A percentile compares a stretch with the other conserved stretches of the same genome.
Evolutionary conservation across 2,113 vertebrate species (phyloP).

Genomic region (Plestiodon gilberti): DNA sequence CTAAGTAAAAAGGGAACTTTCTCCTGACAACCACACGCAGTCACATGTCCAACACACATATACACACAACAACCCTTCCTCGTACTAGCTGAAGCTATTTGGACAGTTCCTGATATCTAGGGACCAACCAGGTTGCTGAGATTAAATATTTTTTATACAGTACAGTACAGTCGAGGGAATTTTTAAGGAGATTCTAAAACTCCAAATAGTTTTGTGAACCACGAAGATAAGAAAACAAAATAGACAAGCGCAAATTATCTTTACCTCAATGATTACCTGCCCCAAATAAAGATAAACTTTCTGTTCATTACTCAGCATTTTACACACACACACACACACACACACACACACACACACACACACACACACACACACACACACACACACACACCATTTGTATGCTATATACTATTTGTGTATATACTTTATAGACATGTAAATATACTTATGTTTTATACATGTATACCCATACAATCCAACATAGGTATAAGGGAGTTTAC

Average conservation of each 20-base stretch:
- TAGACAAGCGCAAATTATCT: no score
- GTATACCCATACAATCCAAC: background rate
- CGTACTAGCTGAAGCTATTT: background rate
- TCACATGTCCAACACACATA: background rate
- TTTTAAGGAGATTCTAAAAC: background rate
- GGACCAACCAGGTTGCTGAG: background rate
- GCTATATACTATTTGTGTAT: no score
- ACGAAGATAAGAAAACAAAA: background rate
- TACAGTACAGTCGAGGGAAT: no score
- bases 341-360: background rate
- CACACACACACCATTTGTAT: no score
- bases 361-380: background rate
- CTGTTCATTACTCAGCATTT: background rate
- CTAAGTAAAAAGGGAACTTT: background rate
- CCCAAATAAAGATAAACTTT: background rate
- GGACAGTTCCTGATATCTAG: conserved; percentile 22
- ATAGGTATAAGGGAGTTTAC: background rate
- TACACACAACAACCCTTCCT: rapidly evolving
- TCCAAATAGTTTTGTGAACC: background rate
- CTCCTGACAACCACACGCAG: background rate
- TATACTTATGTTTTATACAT: no score
- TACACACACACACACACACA: no score
- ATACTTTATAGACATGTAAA: no score
- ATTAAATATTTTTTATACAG: background rate
- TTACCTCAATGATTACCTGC: background rate